A percentile compares a stretch with the other conserved stretches of the same genome.
These are phyloP conservation scores for Narcine bancroftii DNA, from an alignment of 2,113 vertebrate genomes.

Conservation along the genomic window DNA sequence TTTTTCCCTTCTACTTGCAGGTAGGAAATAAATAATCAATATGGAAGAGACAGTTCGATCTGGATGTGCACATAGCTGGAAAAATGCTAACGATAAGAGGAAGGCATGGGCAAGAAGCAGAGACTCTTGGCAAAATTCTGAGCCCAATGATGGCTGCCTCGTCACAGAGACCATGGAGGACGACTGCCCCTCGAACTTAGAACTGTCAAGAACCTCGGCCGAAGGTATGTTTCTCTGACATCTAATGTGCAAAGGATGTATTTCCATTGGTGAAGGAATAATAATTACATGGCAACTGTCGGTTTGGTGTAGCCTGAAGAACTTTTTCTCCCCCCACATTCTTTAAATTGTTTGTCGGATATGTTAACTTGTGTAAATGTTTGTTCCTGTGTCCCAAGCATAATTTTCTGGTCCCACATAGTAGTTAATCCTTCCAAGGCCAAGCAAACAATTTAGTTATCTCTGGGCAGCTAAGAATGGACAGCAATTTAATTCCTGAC, in stretches of 20 bases:
- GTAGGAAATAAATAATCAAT: constrained; percentile 38
- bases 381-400: not conserved
- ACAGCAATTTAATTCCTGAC: not conserved
- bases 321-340: not conserved
- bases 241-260: not conserved
- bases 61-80: constrained; percentile 55
- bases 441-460: not conserved
- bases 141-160: constrained; percentile 56
- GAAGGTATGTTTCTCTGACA: not conserved
- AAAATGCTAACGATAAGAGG: constrained; percentile 58
- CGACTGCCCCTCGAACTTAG: constrained; percentile 46
- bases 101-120: constrained; percentile 83
- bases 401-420: not conserved
- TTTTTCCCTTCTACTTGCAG: not conserved
- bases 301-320: not conserved
- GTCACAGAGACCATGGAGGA: constrained; percentile 48
- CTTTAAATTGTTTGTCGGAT: not conserved
- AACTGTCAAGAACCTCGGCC: constrained; percentile 57
- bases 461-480: not conserved
- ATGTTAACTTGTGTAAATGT: not conserved
- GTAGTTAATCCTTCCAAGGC: no score
- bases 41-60: constrained; percentile 55
- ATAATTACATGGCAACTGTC: no score
- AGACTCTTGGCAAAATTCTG: constrained; percentile 76
- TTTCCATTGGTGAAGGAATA: not conserved